phyloP scores from a whole-genome alignment of 2,113 vertebrate species.

The Diglossa brunneiventris region DNA sequence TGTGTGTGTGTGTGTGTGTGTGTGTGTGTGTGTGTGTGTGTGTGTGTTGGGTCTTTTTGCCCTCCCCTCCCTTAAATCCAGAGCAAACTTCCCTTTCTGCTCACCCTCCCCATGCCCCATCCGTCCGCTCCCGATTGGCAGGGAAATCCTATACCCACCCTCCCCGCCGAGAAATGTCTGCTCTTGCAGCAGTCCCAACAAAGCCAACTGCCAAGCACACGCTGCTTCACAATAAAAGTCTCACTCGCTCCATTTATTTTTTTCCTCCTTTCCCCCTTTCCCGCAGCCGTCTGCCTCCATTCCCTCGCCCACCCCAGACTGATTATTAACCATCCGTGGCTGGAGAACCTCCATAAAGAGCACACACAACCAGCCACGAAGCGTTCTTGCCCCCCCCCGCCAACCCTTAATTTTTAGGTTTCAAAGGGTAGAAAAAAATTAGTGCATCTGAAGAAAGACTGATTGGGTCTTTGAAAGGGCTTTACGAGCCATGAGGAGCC shows the following conservation, averaged over 20 bases:
- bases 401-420: not conserved
- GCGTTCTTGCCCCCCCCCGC: not conserved
- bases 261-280: slow-evolving; percentile 19
- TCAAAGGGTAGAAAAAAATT: not conserved
- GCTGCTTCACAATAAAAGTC: slow-evolving; percentile 77
- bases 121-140: slow-evolving; percentile 72
- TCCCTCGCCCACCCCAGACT: not conserved
- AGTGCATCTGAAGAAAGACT: not conserved
- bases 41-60: not conserved
- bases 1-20: not conserved
- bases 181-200: slow-evolving; percentile 78
- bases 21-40: not conserved
- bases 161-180: slow-evolving; percentile 75
- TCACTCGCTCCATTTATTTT: slow-evolving; percentile 28
- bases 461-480: slow-evolving; percentile 5
- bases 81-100: slow-evolving; percentile 63
- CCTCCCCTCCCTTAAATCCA: slow-evolving; percentile 46
- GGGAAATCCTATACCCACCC: slow-evolving; percentile 73
- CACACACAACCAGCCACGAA: not conserved
- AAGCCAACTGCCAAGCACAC: slow-evolving; percentile 74
- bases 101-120: slow-evolving; percentile 63
- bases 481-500: slow-evolving; percentile 35
- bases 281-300: slow-evolving; percentile 29
- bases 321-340: slow-evolving; percentile 50
- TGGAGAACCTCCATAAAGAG: slow-evolving; percentile 22